phyloP scores from a whole-genome alignment of 2,797 vertebrate genomes.

The Lemur catta region DNA sequence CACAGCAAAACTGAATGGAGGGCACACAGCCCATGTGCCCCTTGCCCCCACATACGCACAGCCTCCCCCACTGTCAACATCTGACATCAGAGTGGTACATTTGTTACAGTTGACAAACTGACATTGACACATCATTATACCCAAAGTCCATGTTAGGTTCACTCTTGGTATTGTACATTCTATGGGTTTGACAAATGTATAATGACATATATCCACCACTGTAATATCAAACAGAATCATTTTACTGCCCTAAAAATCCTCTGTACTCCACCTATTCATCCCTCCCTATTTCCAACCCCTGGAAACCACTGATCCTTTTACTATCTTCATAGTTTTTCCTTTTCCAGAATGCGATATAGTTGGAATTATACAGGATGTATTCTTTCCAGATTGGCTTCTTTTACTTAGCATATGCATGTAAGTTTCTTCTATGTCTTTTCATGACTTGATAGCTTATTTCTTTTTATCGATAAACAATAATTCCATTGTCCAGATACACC shows the following conservation, averaged over 20 bases:
- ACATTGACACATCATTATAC: fast-evolving
- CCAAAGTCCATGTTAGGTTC: neutral
- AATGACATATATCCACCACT: no score
- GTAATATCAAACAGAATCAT: neutral
- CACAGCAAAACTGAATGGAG: neutral
- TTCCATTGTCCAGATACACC: neutral
- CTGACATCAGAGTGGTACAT: neutral
- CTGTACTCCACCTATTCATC: neutral
- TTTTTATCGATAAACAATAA: neutral
- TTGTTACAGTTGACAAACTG: neutral
- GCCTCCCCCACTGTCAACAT: no score
- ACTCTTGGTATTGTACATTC: neutral
- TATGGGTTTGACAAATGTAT: neutral
- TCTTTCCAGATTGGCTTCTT: neutral
- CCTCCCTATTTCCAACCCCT: neutral
- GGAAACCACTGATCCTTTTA: neutral
- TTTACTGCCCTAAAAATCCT: neutral
- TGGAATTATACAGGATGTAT: neutral
- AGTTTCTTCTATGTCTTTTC: neutral
- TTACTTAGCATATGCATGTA: neutral
- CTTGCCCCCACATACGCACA: neutral
- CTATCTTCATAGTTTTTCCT: neutral
- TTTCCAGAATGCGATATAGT: neutral
- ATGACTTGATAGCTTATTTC: neutral
- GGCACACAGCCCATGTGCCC: neutral